These are phyloP conservation scores for Rhagoletis pomonella DNA, from an alignment of 1,140 invertebrate species.

Conservation along the genomic window DNA sequence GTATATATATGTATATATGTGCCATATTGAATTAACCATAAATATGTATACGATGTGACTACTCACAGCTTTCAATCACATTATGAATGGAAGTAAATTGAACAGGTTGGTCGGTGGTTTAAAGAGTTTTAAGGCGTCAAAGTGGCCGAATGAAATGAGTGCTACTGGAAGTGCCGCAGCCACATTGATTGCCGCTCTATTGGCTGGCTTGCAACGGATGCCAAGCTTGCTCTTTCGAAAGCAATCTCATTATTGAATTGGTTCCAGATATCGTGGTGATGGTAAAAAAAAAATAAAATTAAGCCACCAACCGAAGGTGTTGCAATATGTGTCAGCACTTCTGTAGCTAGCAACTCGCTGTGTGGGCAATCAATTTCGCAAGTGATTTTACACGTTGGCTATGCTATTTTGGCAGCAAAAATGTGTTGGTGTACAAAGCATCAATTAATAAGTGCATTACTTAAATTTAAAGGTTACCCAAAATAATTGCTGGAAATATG, in stretches of 20 bases:
- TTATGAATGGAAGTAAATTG: background rate
- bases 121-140: background rate
- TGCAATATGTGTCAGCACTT: too few species aligned
- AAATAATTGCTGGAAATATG: too few species aligned
- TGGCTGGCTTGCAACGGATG: background rate
- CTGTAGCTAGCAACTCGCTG: too few species aligned
- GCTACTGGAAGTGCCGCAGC: background rate
- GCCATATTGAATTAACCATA: background rate
- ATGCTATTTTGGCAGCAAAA: too few species aligned
- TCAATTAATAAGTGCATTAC: too few species aligned
- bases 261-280: background rate
- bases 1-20: background rate
- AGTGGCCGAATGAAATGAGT: background rate
- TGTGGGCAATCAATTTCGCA: too few species aligned
- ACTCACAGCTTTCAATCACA: background rate
- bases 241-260: background rate
- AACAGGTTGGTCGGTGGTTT: background rate
- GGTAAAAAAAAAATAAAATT: background rate
- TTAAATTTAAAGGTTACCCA: too few species aligned
- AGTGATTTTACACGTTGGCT: too few species aligned
- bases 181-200: background rate
- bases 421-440: too few species aligned
- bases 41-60: background rate
- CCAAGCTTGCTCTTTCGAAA: background rate
- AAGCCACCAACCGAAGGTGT: background rate